Evolutionary conservation across 2,797 vertebrate species (phyloP).

Genomic region (Pangasius krempfi): DNA sequence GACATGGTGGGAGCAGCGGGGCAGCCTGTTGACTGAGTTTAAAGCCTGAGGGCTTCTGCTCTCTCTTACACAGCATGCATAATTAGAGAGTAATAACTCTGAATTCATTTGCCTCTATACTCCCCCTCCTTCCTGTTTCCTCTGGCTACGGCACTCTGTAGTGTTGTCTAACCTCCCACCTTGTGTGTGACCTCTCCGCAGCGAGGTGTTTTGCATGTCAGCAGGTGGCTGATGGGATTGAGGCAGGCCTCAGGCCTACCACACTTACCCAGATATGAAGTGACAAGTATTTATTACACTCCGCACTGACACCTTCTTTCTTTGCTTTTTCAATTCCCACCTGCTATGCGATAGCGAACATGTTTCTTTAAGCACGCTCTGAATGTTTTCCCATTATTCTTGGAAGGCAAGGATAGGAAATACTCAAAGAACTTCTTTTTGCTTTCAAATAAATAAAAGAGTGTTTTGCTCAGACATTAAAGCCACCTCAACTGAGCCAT

Average conservation of each 20-base stretch:
- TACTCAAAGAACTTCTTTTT: not conserved
- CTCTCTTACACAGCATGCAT: slow-evolving; percentile 17
- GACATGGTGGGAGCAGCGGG: not conserved
- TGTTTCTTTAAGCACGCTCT: not conserved
- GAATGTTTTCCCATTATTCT: slow-evolving; percentile 13
- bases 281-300: slow-evolving; percentile 19
- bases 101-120: slow-evolving; percentile 38
- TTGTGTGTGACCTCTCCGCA: slow-evolving; percentile 59
- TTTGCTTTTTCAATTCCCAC: not conserved
- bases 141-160: slow-evolving; percentile 54
- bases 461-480: slow-evolving; percentile 13
- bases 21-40: slow-evolving; percentile 37
- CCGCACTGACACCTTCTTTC: not conserved
- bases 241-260: slow-evolving; percentile 20
- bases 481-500: slow-evolving; percentile 14
- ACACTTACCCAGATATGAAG: not conserved
- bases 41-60: slow-evolving; percentile 46
- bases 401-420: slow-evolving; percentile 2
- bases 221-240: slow-evolving; percentile 57
- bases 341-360: not conserved
- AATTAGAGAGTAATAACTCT: slow-evolving; percentile 42
- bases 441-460: slow-evolving; percentile 30
- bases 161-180: slow-evolving; percentile 50
- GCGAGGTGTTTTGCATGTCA: slow-evolving; percentile 57
- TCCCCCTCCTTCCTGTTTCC: slow-evolving; percentile 48